phyloP scores from a whole-genome alignment of 1,140 invertebrate species.

The Holcopasites calliopsidis region DNA sequence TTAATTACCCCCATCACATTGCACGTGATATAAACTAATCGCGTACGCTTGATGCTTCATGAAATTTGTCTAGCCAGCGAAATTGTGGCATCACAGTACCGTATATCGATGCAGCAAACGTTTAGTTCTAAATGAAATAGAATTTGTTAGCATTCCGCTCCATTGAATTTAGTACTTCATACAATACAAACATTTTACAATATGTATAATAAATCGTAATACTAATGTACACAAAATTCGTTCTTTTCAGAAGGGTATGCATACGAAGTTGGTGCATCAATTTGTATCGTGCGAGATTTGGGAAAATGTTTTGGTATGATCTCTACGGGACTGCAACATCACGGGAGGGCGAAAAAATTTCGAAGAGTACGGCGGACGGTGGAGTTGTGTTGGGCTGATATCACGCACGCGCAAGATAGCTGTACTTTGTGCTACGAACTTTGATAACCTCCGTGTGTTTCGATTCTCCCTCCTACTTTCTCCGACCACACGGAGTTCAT shows the following conservation, averaged over 20 bases:
- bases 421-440: slow-evolving; percentile 74
- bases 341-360: background rate
- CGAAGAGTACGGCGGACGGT: background rate
- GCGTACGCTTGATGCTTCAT: slow-evolving; percentile 41
- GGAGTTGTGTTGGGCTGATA: slow-evolving; percentile 40
- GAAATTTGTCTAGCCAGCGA: background rate
- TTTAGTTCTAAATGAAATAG: background rate
- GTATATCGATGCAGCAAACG: background rate
- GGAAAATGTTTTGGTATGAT: background rate
- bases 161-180: background rate
- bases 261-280: too few species aligned
- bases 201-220: too few species aligned
- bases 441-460: slow-evolving; percentile 69
- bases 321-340: slow-evolving; percentile 32
- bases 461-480: slow-evolving; percentile 17
- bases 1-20: slow-evolving; percentile 52
- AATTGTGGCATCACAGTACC: slow-evolving; percentile 12
- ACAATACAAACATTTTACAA: background rate
- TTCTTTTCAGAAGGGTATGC: too few species aligned
- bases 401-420: slow-evolving; percentile 70
- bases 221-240: too few species aligned
- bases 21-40: slow-evolving; percentile 41
- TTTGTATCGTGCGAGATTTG: too few species aligned
- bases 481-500: slow-evolving; percentile 16
- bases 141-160: background rate